A percentile compares a stretch with the other conserved stretches of the same genome.
Evolutionary conservation across 64 coral and sea anemone genomes (phyloP).

Genomic region (Actinia equina): DNA sequence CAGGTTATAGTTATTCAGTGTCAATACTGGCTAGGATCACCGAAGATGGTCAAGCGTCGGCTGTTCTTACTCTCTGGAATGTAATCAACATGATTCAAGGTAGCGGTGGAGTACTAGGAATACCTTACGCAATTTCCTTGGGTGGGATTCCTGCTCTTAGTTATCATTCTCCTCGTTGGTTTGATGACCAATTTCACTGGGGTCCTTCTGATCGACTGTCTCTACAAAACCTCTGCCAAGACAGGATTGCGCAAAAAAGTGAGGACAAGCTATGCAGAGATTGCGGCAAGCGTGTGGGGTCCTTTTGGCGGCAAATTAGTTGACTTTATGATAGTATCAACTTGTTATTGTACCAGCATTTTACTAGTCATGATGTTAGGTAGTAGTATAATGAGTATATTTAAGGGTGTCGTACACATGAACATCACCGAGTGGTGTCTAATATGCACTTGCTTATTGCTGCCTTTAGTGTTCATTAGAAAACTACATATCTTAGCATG

Average conservation of each 20-base stretch:
- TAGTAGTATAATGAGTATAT: slow-evolving; percentile 26
- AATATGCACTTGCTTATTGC: slow-evolving; percentile 35
- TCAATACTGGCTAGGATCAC: slow-evolving; percentile 49
- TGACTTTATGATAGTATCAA: slow-evolving; percentile 48
- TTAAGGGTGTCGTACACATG: slow-evolving; percentile 13
- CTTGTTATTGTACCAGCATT: slow-evolving; percentile 39
- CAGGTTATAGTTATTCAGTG: neutral
- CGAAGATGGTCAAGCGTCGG: slow-evolving; percentile 64
- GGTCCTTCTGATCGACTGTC: slow-evolving; percentile 51
- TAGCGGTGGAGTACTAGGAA: slow-evolving; percentile 48
- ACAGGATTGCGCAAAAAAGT: slow-evolving; percentile 62
- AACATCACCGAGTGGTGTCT: slow-evolving; percentile 49
- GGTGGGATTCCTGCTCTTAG: slow-evolving; percentile 55
- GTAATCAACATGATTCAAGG: slow-evolving; percentile 68
- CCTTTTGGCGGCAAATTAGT: slow-evolving; percentile 61
- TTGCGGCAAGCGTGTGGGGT: slow-evolving; percentile 63
- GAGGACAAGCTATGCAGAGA: slow-evolving; percentile 68
- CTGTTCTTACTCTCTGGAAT: slow-evolving; percentile 65
- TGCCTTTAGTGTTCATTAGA: slow-evolving; percentile 59
- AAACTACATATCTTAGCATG: slow-evolving; percentile 60
- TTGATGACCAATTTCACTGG: slow-evolving; percentile 46
- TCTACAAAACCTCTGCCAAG: slow-evolving; percentile 68
- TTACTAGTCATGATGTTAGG: slow-evolving; percentile 56
- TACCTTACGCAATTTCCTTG: slow-evolving; percentile 51
- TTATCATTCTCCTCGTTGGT: slow-evolving; percentile 43